A percentile compares a stretch with the other conserved stretches of the same genome.
phyloP scores from a whole-genome alignment of 2,113 vertebrate genomes.

The Ranitomeya imitator region DNA sequence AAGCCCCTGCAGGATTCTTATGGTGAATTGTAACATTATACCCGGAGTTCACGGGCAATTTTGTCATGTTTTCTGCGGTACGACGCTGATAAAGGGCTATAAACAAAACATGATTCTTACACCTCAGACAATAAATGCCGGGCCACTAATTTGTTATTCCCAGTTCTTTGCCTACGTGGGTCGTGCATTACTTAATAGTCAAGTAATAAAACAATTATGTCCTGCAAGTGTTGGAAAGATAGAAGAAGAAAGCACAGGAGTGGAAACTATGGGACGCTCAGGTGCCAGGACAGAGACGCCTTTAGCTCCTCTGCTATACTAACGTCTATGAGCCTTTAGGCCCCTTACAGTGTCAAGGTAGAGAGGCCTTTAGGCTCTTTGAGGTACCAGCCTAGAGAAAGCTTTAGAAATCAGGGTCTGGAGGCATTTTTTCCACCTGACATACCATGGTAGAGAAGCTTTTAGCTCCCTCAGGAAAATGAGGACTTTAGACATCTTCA shows the following conservation, averaged over 20 bases:
- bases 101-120: background rate
- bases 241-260: background rate
- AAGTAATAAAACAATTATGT: background rate
- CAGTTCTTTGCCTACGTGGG: background rate
- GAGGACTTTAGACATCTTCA: no score
- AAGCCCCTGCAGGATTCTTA: constrained; percentile 60
- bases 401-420: no score
- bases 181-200: background rate
- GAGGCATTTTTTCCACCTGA: no score
- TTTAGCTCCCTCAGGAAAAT: no score
- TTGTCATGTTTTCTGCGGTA: background rate
- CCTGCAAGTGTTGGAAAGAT: background rate
- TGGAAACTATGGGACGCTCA: background rate
- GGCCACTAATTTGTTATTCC: background rate
- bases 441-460: no score
- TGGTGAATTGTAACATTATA: constrained; percentile 56
- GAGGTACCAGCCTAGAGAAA: no score
- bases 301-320: no score
- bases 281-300: no score
- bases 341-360: no score
- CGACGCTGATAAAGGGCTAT: background rate
- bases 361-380: no score
- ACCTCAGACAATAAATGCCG: constrained; percentile 1
- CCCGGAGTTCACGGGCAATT: background rate
- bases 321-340: no score